A percentile compares a stretch with the other conserved stretches of the same genome.
Evolutionary conservation across 2,113 vertebrate genomes (phyloP).

Genomic region (Lanius ludovicianus): DNA sequence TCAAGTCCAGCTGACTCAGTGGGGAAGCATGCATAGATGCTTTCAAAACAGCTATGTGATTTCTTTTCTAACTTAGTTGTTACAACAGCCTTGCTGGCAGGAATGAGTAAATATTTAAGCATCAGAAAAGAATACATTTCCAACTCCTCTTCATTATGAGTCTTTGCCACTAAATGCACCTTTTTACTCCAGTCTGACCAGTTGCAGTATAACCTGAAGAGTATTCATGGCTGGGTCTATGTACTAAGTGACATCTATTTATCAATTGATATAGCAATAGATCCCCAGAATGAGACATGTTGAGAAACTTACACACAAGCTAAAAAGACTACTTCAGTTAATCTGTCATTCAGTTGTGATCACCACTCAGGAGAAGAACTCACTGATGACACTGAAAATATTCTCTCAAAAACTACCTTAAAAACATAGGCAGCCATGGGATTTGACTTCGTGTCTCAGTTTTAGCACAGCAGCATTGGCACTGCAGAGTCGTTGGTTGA

Average conservation of each 20-base stretch:
- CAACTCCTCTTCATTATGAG: neutral
- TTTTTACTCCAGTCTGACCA: neutral
- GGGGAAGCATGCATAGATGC: slow-evolving; percentile 12
- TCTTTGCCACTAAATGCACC: neutral
- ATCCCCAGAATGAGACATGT: neutral
- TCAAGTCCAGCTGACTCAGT: slow-evolving; percentile 17
- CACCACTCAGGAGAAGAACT: neutral
- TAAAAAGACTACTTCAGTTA: neutral
- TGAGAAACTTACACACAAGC: neutral
- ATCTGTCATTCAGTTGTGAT: neutral
- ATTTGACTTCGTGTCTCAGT: neutral
- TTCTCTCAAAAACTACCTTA: neutral
- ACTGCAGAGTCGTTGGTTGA: neutral
- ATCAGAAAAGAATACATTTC: neutral
- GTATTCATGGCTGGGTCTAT: neutral
- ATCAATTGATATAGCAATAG: neutral
- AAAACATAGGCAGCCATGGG: neutral
- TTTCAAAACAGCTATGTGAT: slow-evolving; percentile 26
- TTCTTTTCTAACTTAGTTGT: neutral
- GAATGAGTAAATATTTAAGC: neutral
- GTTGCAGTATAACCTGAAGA: neutral
- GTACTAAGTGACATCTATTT: neutral
- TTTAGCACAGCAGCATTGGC: neutral
- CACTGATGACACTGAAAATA: neutral
- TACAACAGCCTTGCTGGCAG: neutral